phyloP scores from a whole-genome alignment of 2,888 invertebrate species.

The Sabatieria punctata region DNA sequence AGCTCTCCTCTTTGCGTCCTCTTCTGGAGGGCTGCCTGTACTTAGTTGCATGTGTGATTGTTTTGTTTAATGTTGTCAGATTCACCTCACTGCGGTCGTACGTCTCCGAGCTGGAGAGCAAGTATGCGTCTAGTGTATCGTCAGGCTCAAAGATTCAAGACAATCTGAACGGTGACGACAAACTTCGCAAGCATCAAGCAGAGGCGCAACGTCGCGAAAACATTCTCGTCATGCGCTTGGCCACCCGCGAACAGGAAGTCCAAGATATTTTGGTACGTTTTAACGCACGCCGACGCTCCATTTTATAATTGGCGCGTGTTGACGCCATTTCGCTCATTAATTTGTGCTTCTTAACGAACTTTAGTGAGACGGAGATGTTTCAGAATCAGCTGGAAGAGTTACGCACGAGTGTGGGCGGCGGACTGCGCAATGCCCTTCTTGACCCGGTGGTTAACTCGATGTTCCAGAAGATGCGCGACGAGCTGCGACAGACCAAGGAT shows the following conservation, averaged over 20 bases:
- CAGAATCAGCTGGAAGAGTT: slow-evolving; percentile 11
- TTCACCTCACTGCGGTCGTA: neutral
- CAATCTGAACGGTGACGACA: no score
- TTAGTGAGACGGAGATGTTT: neutral
- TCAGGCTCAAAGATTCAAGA: no score
- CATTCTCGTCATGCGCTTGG: slow-evolving; percentile 70
- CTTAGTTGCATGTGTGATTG: no score
- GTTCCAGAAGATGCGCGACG: slow-evolving; percentile 71
- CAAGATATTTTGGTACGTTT: slow-evolving; percentile 78
- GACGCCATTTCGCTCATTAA: neutral
- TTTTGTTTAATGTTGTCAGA: no score
- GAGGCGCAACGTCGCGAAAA: slow-evolving; percentile 80
- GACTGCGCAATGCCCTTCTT: slow-evolving; percentile 61
- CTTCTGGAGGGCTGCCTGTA: no score
- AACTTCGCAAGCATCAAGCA: no score
- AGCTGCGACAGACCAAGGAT: slow-evolving; percentile 68
- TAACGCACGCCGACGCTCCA: neutral
- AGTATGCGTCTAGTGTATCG: no score
- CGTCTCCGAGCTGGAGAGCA: neutral
- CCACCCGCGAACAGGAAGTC: slow-evolving; percentile 88
- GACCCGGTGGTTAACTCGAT: slow-evolving; percentile 91
- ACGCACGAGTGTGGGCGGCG: slow-evolving; percentile 31
- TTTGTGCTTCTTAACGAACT: neutral
- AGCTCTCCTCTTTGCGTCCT: no score
- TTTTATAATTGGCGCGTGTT: neutral